phyloP scores from a whole-genome alignment of 1,140 invertebrate genomes.

The Nasonia longicornis region DNA sequence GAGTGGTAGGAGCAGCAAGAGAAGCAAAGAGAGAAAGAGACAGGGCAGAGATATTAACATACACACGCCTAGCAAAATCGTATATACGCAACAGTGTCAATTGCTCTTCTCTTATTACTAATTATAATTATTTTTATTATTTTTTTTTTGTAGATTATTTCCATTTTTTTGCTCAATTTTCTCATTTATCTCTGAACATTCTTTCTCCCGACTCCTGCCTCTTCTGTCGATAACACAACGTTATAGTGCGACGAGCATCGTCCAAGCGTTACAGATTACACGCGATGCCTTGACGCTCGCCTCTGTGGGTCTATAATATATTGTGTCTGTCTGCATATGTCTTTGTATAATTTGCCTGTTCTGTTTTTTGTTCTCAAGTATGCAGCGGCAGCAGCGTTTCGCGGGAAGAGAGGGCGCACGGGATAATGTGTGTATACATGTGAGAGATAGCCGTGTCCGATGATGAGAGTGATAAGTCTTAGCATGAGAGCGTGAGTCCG shows the following conservation, averaged over 20 bases:
- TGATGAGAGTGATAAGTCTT: slow-evolving; percentile 46
- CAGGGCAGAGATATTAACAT: slow-evolving; percentile 30
- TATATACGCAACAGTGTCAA: slow-evolving; percentile 52
- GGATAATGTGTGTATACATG: slow-evolving; percentile 7
- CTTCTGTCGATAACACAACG: background rate
- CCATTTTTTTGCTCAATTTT: background rate
- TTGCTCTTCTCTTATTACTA: background rate
- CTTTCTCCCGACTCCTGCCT: background rate
- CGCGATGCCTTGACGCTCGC: background rate
- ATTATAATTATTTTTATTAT: background rate
- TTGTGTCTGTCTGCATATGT: background rate
- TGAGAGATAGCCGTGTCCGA: slow-evolving; percentile 15
- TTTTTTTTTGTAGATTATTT: slow-evolving; percentile 24
- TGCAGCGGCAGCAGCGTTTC: background rate
- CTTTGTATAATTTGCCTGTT: background rate
- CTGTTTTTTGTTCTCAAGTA: background rate
- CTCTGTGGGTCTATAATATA: background rate
- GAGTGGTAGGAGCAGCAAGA: background rate
- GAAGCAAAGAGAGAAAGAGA: slow-evolving; percentile 3
- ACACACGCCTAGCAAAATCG: slow-evolving; percentile 59
- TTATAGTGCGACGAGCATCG: background rate
- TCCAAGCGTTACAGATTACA: background rate
- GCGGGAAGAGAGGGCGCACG: background rate
- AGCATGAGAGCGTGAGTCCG: background rate
- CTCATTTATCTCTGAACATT: slow-evolving; percentile 24